Evolutionary conservation across 2,113 vertebrate species (phyloP).

Genomic region (Clarias gariepinus): DNA sequence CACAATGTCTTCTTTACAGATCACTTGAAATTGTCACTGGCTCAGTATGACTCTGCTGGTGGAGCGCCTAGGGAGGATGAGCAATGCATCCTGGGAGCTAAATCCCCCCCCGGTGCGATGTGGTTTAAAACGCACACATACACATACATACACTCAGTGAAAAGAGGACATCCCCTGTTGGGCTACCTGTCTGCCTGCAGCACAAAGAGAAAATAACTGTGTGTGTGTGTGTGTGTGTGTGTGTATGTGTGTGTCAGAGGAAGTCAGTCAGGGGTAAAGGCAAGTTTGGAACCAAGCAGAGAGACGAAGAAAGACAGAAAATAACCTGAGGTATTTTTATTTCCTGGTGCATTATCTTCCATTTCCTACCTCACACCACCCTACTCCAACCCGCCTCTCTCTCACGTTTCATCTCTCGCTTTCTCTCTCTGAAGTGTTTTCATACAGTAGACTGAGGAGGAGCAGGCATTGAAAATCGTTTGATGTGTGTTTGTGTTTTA

Average conservation of each 20-base stretch:
- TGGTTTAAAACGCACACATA: background rate
- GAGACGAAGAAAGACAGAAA: conserved; percentile 5
- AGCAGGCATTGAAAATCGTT: conserved; percentile 30
- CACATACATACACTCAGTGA: background rate
- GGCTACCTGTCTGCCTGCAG: conserved; percentile 22
- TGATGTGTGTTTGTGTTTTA: conserved; percentile 11
- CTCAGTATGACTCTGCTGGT: background rate
- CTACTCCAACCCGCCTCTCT: background rate
- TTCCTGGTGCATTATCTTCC: background rate
- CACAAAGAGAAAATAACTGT: background rate
- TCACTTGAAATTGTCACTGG: background rate
- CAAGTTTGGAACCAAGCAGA: background rate
- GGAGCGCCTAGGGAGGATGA: background rate
- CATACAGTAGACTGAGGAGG: background rate
- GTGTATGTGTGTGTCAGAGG: conserved; percentile 15
- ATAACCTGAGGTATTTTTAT: conserved; percentile 33
- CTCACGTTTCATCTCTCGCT: background rate
- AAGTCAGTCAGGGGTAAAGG: background rate
- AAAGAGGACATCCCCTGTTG: background rate
- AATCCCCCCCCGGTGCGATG: background rate
- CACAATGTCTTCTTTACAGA: background rate
- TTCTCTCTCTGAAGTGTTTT: conserved; percentile 14
- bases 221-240: conserved; percentile 36
- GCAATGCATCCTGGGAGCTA: background rate
- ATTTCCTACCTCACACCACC: background rate